These are phyloP conservation scores for Rotaria sp. DNA, from an alignment of 2,888 invertebrate species.

Conservation along the genomic window DNA sequence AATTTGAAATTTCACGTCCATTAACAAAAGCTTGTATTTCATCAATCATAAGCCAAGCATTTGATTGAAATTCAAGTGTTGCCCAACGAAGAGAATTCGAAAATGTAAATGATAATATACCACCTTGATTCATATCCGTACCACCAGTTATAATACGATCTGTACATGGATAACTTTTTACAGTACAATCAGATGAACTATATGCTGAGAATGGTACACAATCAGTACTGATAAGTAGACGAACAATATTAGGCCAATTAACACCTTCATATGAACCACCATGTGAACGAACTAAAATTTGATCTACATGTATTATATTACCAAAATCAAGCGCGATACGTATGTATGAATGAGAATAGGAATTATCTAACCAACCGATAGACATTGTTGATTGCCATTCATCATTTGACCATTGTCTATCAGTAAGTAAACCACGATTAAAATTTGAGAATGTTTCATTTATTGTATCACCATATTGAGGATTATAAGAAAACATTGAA, in stretches of 20 bases:
- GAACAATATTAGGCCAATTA: not conserved
- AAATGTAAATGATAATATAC: not conserved
- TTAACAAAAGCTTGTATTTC: constrained; percentile 14
- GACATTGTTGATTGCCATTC: not conserved
- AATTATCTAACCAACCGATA: not conserved
- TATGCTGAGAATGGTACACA: not conserved
- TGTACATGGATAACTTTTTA: not conserved
- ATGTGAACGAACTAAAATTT: not conserved
- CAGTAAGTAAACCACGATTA: not conserved
- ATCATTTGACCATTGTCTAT: not conserved
- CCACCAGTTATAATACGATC: not conserved
- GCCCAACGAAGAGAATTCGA: not conserved
- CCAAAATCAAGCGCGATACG: not conserved
- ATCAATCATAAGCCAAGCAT: constrained; percentile 1
- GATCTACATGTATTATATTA: not conserved
- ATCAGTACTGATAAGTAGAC: not conserved
- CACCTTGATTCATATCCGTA: not conserved
- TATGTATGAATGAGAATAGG: not conserved
- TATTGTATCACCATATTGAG: not conserved
- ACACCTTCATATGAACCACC: not conserved
- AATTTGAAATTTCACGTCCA: not conserved
- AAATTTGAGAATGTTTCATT: not conserved
- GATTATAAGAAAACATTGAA: not conserved
- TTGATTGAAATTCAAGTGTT: not conserved
- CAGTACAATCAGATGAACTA: not conserved